phyloP scores from a whole-genome alignment of 2,888 invertebrate genomes.

The Plemyria rubiginata region DNA sequence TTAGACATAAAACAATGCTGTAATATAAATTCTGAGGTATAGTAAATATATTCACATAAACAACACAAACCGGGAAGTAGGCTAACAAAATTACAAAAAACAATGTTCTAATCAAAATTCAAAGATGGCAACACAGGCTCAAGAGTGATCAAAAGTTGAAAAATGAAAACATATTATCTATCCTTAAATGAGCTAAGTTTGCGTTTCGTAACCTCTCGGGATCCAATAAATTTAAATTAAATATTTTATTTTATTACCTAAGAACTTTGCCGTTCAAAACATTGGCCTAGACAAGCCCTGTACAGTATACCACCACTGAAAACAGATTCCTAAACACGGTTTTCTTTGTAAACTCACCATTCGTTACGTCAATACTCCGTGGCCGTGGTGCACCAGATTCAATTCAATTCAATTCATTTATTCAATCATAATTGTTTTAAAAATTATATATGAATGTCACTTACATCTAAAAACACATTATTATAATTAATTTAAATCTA shows the following conservation, averaged over 20 bases:
- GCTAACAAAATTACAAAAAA: slow-evolving; percentile 21
- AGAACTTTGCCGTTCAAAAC: no score
- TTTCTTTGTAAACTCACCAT: not conserved
- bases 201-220: slow-evolving; percentile 5
- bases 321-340: not conserved
- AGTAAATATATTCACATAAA: not conserved
- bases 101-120: slow-evolving; percentile 27
- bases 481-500: no score
- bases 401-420: no score
- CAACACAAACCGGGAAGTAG: slow-evolving; percentile 21
- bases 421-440: no score
- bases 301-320: no score
- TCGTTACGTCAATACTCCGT: not conserved
- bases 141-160: slow-evolving; percentile 39
- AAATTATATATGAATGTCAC: no score
- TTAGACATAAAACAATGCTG: not conserved
- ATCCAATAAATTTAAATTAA: not conserved
- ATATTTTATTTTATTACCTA: slow-evolving; percentile 1
- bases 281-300: no score
- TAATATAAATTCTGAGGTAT: not conserved
- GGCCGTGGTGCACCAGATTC: slow-evolving; percentile 5
- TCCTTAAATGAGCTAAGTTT: slow-evolving; percentile 35
- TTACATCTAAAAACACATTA: no score
- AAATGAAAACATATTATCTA: slow-evolving; percentile 39
- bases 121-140: slow-evolving; percentile 28